Evolutionary conservation across 2,797 vertebrate species (phyloP).

Genomic region (Helostoma temminkii): DNA sequence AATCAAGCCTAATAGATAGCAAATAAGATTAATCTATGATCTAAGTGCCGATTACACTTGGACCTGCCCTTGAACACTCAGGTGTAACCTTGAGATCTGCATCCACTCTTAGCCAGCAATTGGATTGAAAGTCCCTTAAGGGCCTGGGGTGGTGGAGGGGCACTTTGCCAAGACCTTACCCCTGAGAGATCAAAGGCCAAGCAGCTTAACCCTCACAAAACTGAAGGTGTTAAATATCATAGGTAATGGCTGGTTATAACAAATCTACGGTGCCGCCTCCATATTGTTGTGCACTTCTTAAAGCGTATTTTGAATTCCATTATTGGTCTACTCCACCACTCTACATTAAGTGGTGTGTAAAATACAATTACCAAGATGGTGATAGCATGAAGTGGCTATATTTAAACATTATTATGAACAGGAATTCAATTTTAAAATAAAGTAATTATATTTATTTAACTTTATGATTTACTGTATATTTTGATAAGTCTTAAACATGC

Average conservation of each 20-base stretch:
- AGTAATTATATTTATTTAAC: conserved; percentile 15
- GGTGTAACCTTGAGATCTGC: conserved; percentile 99
- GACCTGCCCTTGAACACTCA: conserved; percentile 99
- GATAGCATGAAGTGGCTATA: neutral
- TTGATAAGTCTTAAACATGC: conserved; percentile 9
- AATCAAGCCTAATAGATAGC: conserved; percentile 99
- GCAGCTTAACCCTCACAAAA: conserved; percentile 85
- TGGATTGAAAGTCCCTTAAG: conserved; percentile 92
- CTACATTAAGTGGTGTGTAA: conserved; percentile 19
- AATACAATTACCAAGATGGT: neutral
- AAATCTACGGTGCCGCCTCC: conserved; percentile 58
- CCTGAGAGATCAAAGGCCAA: conserved; percentile 84
- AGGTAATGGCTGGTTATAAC: conserved; percentile 78
- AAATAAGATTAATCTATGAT: conserved; percentile 99
- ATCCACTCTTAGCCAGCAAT: conserved; percentile 93
- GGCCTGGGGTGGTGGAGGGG: conserved; percentile 74
- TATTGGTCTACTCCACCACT: conserved; percentile 27
- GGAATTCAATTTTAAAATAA: neutral
- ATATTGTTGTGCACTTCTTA: conserved; percentile 26
- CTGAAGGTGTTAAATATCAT: conserved; percentile 86
- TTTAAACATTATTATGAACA: conserved; percentile 26
- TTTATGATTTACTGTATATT: conserved; percentile 5
- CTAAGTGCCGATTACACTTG: conserved; percentile 99
- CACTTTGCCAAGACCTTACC: conserved; percentile 84
- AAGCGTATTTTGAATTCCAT: conserved; percentile 43